phyloP scores from a whole-genome alignment of 2,888 invertebrate species.

The Diaprepes abbreviatus region DNA sequence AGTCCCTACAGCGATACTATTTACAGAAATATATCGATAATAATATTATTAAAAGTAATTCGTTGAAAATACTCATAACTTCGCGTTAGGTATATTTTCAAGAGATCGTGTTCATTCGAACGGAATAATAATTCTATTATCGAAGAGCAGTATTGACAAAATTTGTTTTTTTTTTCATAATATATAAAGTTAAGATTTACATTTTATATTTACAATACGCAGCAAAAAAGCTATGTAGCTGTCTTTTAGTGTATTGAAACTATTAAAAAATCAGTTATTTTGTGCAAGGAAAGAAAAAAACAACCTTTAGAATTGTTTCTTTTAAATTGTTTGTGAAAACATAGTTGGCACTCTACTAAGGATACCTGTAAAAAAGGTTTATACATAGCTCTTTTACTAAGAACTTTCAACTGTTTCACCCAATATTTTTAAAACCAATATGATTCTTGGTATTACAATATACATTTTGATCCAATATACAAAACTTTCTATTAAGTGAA shows the following conservation, averaged over 20 bases:
- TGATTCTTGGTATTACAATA: neutral
- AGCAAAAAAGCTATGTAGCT: too few relatives aligned
- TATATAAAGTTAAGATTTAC: neutral
- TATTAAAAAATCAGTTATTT: too few relatives aligned
- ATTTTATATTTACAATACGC: too few relatives aligned
- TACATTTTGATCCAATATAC: too few relatives aligned
- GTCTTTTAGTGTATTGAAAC: too few relatives aligned
- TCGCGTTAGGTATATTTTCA: too few relatives aligned
- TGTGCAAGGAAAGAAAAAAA: too few relatives aligned
- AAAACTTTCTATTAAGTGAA: too few relatives aligned
- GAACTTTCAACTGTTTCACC: neutral
- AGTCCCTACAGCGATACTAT: neutral
- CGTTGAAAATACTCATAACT: too few relatives aligned
- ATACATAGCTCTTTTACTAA: neutral
- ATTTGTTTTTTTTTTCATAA: neutral
- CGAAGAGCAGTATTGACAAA: neutral
- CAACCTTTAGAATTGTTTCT: neutral
- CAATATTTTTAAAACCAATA: neutral
- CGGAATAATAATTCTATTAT: neutral
- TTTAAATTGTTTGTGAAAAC: neutral
- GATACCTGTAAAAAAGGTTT: too few relatives aligned
- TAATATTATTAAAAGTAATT: neutral
- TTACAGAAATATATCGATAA: conserved; percentile 2
- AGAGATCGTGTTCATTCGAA: too few relatives aligned
- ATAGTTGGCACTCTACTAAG: neutral